Percentiles rank a stretch among this genome's conserved stretches.
Conservation (phyloP, 2,113 vertebrate species). For the Eptesicus fuscus region DNA sequence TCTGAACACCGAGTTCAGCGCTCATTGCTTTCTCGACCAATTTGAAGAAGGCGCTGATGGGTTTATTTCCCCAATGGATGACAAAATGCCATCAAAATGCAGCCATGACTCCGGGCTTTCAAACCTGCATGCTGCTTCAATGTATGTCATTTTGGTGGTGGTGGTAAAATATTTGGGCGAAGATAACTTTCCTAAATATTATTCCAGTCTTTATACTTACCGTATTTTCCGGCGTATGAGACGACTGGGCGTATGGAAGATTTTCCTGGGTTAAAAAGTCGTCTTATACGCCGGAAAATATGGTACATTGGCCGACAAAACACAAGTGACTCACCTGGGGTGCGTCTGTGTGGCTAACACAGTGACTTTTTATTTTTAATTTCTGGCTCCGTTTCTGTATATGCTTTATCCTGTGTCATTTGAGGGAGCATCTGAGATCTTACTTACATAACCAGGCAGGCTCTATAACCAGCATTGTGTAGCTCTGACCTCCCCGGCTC, state of each 20-base stretch:
- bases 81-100: slow-evolving; percentile 87
- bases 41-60: slow-evolving; percentile 92
- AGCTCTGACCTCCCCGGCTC: not conserved
- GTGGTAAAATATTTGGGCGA: not conserved
- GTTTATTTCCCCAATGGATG: slow-evolving; percentile 95
- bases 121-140: slow-evolving; percentile 95
- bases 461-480: not conserved
- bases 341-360: not conserved
- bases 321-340: not conserved
- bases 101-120: slow-evolving; percentile 92
- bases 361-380: not conserved
- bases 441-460: not conserved
- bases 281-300: too few species aligned
- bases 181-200: not conserved
- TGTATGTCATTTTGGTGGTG: slow-evolving; percentile 82
- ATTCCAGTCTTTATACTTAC: not conserved
- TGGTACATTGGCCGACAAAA: not conserved
- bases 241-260: too few species aligned
- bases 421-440: not conserved
- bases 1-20: slow-evolving; percentile 84
- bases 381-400: not conserved
- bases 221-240: too few species aligned
- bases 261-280: too few species aligned
- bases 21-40: slow-evolving; percentile 90
- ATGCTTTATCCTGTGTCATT: not conserved